phyloP scores from a whole-genome alignment of 1,140 invertebrate genomes.

The Drosophila malerkotliana region DNA sequence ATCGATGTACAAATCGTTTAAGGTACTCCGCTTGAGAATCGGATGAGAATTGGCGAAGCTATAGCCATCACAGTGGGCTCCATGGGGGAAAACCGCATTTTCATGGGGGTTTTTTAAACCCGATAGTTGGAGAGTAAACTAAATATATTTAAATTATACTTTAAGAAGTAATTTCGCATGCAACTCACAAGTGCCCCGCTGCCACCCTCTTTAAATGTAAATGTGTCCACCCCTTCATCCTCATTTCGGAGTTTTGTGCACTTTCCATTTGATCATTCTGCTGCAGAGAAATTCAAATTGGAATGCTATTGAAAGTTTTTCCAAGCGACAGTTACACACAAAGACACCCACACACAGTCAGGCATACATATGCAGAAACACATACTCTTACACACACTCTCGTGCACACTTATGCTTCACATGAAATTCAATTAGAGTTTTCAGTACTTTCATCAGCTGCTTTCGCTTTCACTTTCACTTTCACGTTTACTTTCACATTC shows the following conservation, averaged over 20 bases:
- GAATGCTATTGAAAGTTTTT: conserved; percentile 70
- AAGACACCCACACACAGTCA: not conserved
- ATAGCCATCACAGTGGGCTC: too few relatives aligned
- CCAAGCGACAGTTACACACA: conserved; percentile 29
- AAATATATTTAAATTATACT: conserved; percentile 3
- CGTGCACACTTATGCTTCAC: conserved; percentile 3
- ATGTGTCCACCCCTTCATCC: not conserved
- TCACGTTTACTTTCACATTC: conserved; percentile 3
- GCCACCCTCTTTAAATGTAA: too few relatives aligned
- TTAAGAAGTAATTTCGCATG: not conserved
- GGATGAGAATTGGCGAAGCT: too few relatives aligned
- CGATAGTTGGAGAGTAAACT: not conserved
- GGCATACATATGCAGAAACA: not conserved
- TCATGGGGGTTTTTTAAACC: too few relatives aligned
- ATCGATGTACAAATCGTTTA: too few relatives aligned
- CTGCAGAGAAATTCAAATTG: conserved; percentile 48
- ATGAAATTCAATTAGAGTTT: conserved; percentile 76
- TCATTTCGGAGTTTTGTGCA: conserved; percentile 1
- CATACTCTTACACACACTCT: conserved; percentile 12
- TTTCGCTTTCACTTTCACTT: not conserved
- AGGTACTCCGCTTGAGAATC: too few relatives aligned
- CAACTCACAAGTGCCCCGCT: not conserved
- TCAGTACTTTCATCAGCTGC: conserved; percentile 64
- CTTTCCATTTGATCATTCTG: conserved; percentile 14
- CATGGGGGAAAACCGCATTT: too few relatives aligned